Evolutionary conservation across 2,113 vertebrate species (phyloP).

Genomic region (Corythornis madagascariensis): DNA sequence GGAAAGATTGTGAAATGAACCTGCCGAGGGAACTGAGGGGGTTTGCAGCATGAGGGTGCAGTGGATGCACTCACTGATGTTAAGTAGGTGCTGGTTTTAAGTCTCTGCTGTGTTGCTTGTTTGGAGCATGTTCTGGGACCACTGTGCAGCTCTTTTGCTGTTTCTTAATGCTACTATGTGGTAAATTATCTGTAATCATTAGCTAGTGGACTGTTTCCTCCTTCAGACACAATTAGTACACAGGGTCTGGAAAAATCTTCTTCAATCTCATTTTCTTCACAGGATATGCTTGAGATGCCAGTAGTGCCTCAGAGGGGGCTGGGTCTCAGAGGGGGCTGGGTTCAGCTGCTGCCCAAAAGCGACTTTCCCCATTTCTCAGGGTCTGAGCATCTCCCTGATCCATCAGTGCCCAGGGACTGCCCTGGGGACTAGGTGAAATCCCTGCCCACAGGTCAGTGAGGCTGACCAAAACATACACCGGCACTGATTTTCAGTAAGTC

Average conservation of each 20-base stretch:
- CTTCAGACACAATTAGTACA: constrained; percentile 50
- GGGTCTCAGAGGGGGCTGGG: not conserved
- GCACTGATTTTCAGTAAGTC: not conserved
- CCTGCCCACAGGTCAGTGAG: not conserved
- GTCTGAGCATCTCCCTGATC: not conserved
- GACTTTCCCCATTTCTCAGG: not conserved
- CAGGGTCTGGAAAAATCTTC: constrained; percentile 45
- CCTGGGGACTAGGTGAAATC: not conserved
- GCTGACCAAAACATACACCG: accelerated
- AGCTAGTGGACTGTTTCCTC: constrained; percentile 53
- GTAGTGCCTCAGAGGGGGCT: not conserved
- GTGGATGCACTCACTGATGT: not conserved
- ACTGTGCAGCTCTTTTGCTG: not conserved
- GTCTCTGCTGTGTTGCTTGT: not conserved
- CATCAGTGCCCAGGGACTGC: not conserved
- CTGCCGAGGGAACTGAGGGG: not conserved
- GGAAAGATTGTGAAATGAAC: not conserved
- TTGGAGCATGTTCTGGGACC: not conserved
- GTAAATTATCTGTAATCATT: constrained; percentile 45
- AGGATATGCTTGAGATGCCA: not conserved
- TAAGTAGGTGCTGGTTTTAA: not conserved
- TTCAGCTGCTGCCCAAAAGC: not conserved
- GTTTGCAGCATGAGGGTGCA: not conserved
- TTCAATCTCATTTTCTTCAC: constrained; percentile 45
- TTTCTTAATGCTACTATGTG: not conserved